Conservation (phyloP, 2,888 invertebrate genomes). For the Dicyrtomina minuta region DNA sequence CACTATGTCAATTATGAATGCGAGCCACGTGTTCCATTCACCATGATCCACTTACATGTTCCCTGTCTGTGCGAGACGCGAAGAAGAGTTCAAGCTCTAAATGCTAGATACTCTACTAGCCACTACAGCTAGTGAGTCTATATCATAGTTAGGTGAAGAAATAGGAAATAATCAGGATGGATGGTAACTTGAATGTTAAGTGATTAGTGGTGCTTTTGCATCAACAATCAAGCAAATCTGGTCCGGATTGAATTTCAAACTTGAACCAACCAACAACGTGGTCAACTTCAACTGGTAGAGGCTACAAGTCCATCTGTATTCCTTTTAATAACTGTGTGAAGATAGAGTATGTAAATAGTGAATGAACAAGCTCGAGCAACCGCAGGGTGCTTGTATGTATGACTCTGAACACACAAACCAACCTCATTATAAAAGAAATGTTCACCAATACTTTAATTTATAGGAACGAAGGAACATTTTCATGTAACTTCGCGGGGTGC, state of each 20-base stretch:
- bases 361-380: constrained; percentile 18
- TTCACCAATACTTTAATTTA: constrained; percentile 32
- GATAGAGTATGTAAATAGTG: not conserved
- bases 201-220: constrained; percentile 19
- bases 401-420: constrained; percentile 17
- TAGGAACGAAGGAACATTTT: constrained; percentile 19
- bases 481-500: constrained; percentile 19
- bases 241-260: constrained; percentile 25
- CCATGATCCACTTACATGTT: not conserved
- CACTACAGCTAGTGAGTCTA: not conserved
- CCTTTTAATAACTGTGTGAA: constrained; percentile 8
- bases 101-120: not conserved
- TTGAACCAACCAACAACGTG: constrained; percentile 17
- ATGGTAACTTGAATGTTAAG: constrained; percentile 25
- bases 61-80: not conserved
- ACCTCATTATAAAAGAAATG: constrained; percentile 28
- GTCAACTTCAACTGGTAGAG: constrained; percentile 22
- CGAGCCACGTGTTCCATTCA: constrained; percentile 23
- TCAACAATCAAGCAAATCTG: constrained; percentile 28
- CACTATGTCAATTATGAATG: constrained; percentile 22
- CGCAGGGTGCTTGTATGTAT: constrained; percentile 26
- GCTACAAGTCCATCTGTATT: not conserved
- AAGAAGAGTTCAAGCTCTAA: not conserved
- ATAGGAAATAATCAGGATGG: not conserved
- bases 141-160: not conserved